These are phyloP conservation scores for Standfussiana lucernea DNA, from an alignment of 2,888 invertebrate genomes.

Conservation along the genomic window DNA sequence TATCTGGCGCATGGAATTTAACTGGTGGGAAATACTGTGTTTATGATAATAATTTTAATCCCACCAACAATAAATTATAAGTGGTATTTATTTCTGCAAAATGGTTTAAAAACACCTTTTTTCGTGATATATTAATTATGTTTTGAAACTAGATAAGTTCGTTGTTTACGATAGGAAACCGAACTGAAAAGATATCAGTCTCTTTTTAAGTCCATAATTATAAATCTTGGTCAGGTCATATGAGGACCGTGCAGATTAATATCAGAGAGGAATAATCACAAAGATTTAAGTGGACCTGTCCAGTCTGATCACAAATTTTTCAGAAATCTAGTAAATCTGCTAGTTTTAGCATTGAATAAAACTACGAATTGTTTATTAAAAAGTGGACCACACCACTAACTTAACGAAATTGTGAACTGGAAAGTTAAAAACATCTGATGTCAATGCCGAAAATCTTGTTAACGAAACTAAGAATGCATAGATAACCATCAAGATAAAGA, in stretches of 20 bases:
- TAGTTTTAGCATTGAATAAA: background rate
- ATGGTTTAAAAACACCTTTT: background rate
- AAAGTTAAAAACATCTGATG: slow-evolving; percentile 22
- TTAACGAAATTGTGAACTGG: background rate
- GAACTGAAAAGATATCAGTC: background rate
- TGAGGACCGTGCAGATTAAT: background rate
- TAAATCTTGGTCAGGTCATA: background rate
- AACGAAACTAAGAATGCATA: background rate
- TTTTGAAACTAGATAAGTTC: background rate
- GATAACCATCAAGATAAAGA: slow-evolving; percentile 26
- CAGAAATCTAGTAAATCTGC: background rate
- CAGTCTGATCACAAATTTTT: background rate
- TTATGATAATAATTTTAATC: background rate
- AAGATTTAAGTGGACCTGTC: background rate
- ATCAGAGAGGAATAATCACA: background rate
- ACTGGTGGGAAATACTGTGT: background rate
- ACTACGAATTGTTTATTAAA: background rate
- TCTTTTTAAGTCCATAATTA: background rate
- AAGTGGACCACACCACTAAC: background rate
- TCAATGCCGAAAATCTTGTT: slow-evolving; percentile 27
- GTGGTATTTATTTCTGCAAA: background rate
- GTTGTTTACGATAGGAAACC: background rate
- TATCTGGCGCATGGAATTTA: slow-evolving; percentile 42
- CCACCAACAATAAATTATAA: background rate
- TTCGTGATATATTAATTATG: background rate